Base-by-base conservation (phyloP, 2,888 invertebrate species). In the Aethes cnicana region DNA sequence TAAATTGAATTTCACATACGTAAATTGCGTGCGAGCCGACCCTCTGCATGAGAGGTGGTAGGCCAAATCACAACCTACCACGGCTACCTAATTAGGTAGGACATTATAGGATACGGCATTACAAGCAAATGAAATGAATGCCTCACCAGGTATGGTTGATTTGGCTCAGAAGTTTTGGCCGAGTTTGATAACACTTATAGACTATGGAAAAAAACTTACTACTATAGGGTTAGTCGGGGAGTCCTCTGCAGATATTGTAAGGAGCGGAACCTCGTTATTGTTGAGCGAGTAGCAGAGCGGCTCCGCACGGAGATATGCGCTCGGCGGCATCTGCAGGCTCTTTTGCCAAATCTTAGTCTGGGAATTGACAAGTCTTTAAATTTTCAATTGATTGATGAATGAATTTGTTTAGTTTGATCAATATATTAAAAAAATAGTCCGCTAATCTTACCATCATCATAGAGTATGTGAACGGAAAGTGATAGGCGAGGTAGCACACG, bases 381-480 rank as follows among this genome's bases (percentile, higher is more conserved):
- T 12, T 4, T 2, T 4, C 9, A 4, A 12, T 28, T 12, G 28
- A 12, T 7, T 9, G 9, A 9, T 28, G 6, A 11, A 11, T 28
- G 5, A 14, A 30, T 3, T 8, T n/a, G n/a, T n/a, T n/a, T n/a
- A n/a, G n/a, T n/a, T n/a, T n/a, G n/a, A n/a, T n/a, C n/a, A n/a
- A n/a, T n/a, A n/a, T n/a, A n/a, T n/a, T n/a, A n/a, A n/a, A 4
- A 5, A 4, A 26, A 2, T 28, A 32, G 8, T 14, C 16, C 16
- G 8, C 6, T 9, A 1, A 26, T 4, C 74, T 69, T 64, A 94
- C 94, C 93, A 94, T 90, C 70, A 96, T 85, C 77, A 92, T 92
- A 11, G 95, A 93, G 73, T 95, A 96, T 0, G 96, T 95, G 77
- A 95, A 97, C 0, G 97, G 97, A 74, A 94, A 96, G 80, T 97